A percentile compares a stretch with the other conserved stretches of the same genome.
Evolutionary conservation across 2,113 vertebrate species (phyloP).

Genomic region (Strix uralensis): DNA sequence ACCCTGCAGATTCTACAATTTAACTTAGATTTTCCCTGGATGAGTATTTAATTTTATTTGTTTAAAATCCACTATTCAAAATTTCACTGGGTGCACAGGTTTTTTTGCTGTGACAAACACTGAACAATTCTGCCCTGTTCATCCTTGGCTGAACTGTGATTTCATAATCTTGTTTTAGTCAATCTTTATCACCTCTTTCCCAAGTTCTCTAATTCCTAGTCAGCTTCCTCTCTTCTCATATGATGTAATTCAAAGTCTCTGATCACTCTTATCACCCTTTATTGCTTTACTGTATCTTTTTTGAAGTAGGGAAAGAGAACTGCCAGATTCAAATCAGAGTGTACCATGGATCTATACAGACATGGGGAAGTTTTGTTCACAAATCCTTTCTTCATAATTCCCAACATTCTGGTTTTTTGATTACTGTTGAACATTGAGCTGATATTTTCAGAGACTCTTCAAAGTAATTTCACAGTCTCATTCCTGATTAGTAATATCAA

Average conservation of each 20-base stretch:
- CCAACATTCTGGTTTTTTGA: not conserved
- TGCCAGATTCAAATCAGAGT: not conserved
- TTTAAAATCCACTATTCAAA: not conserved
- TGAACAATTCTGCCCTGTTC: not conserved
- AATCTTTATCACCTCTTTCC: not conserved
- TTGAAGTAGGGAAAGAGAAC: not conserved
- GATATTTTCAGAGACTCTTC: not conserved
- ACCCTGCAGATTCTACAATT: not conserved
- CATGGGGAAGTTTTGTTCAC: not conserved
- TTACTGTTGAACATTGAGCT: not conserved
- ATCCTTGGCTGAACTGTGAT: not conserved
- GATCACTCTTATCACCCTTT: not conserved
- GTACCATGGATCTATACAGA: not conserved
- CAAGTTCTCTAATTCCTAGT: not conserved
- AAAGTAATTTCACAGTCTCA: not conserved
- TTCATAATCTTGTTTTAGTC: not conserved
- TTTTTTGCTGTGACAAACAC: not conserved
- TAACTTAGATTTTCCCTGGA: not conserved
- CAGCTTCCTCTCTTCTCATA: not conserved
- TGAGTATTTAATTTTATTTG: not conserved
- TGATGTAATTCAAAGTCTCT: not conserved
- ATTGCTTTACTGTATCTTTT: not conserved
- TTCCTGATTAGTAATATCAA: not conserved
- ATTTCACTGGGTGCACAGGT: not conserved
- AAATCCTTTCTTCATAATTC: not conserved